These are phyloP conservation scores for Crotalus viridis DNA, from an alignment of 2,113 vertebrate species.

Conservation along the genomic window DNA sequence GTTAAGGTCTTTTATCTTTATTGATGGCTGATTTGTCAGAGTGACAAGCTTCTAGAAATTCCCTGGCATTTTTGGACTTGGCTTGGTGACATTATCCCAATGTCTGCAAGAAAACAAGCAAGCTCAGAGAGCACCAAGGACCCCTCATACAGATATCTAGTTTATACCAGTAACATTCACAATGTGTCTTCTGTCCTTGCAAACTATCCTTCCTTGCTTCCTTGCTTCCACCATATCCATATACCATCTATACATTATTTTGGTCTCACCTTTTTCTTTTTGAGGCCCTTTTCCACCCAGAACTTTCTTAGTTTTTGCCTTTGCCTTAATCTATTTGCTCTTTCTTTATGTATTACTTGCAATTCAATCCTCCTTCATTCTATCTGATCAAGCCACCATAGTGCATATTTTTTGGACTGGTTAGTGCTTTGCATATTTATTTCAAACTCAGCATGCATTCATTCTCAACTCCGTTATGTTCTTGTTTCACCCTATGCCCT, in stretches of 20 bases:
- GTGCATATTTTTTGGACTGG: neutral
- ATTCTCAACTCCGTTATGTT: neutral
- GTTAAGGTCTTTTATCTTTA: neutral
- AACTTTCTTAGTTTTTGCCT: neutral
- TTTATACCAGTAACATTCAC: neutral
- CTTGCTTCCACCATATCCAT: neutral
- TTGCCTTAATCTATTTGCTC: neutral
- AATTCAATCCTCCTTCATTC: neutral
- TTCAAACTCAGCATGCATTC: neutral
- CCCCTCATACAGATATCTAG: neutral
- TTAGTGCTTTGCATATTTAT: neutral
- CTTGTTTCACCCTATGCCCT: neutral
- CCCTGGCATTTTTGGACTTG: too few species aligned
- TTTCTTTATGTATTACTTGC: neutral
- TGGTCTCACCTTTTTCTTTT: neutral
- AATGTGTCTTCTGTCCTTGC: neutral
- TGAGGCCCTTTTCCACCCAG: neutral
- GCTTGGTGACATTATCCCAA: too few species aligned
- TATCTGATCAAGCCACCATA: neutral
- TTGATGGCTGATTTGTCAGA: neutral
- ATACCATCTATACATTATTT: neutral
- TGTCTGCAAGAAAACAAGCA: neutral
- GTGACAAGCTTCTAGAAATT: too few species aligned
- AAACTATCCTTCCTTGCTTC: neutral
- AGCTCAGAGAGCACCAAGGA: neutral